Percentiles rank a stretch among this genome's conserved stretches.
phyloP scores from a whole-genome alignment of 2,113 vertebrate genomes.

The Neodon shergylaensis region DNA sequence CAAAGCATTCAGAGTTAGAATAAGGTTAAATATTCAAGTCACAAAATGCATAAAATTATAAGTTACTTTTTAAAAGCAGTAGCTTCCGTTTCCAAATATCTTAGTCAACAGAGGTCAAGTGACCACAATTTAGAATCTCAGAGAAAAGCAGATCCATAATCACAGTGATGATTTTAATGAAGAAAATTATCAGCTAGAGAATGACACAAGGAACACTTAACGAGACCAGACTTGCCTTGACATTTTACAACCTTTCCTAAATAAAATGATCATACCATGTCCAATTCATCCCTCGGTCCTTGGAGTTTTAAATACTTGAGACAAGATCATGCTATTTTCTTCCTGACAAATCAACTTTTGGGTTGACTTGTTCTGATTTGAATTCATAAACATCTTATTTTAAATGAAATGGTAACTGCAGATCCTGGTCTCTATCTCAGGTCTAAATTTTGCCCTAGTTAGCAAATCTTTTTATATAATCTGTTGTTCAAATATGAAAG shows the following conservation, averaged over 20 bases:
- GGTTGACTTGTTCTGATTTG: conserved; percentile 57
- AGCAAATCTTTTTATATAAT: not conserved
- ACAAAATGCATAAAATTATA: not conserved
- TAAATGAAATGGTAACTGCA: conserved; percentile 40
- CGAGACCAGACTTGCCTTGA: conserved; percentile 70
- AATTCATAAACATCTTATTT: conserved; percentile 38
- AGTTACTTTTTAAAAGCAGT: not conserved
- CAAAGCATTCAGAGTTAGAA: conserved; percentile 19
- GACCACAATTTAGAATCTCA: conserved; percentile 61
- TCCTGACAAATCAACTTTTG: conserved; percentile 67
- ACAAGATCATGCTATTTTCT: conserved; percentile 62
- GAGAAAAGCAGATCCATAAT: conserved; percentile 57
- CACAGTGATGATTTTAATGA: conserved; percentile 73
- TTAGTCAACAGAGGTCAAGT: conserved; percentile 41
- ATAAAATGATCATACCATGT: conserved; percentile 77
- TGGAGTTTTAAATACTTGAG: conserved; percentile 72
- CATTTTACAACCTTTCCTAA: conserved; percentile 77
- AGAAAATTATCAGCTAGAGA: conserved; percentile 75
- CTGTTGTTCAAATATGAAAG: not conserved
- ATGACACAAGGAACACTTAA: conserved; percentile 71
- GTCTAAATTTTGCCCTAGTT: not conserved
- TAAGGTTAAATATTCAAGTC: not conserved
- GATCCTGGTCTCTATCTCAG: not conserved
- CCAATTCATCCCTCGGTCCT: conserved; percentile 74
- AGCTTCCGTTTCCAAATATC: conserved; percentile 7